A percentile compares a stretch with the other conserved stretches of the same genome.
These are phyloP conservation scores for Festucalex cinctus DNA, from an alignment of 2,113 vertebrate genomes.

Conservation along the genomic window DNA sequence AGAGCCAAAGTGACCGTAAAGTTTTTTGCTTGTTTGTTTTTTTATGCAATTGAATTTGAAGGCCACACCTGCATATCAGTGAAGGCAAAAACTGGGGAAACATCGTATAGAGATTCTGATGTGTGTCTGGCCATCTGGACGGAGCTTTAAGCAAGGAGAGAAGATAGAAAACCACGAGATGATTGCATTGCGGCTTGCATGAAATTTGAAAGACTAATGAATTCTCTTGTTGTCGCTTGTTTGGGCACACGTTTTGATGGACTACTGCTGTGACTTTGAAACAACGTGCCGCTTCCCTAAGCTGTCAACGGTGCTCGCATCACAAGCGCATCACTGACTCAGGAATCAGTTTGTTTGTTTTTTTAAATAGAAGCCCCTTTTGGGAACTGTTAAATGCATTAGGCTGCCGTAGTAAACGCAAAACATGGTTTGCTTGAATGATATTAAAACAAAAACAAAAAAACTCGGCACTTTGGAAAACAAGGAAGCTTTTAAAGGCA, in stretches of 20 bases:
- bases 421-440: conserved; percentile 62
- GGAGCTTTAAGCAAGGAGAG: background rate
- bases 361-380: conserved; percentile 56
- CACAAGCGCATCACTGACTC: conserved; percentile 45
- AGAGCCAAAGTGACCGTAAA: too few species aligned
- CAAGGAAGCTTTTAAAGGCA: conserved; percentile 69
- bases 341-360: conserved; percentile 29
- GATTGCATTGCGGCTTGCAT: conserved; percentile 16
- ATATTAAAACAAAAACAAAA: conserved; percentile 39
- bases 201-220: conserved; percentile 21
- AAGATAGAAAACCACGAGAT: conserved; percentile 4
- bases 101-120: conserved; percentile 8
- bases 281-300: conserved; percentile 34
- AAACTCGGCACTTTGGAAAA: conserved; percentile 57
- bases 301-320: conserved; percentile 47
- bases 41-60: background rate
- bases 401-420: conserved; percentile 63
- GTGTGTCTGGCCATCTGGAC: conserved; percentile 19
- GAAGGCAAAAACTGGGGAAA: background rate
- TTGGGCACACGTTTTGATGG: conserved; percentile 25
- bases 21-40: too few species aligned
- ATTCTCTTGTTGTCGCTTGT: conserved; percentile 16
- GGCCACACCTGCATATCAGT: background rate
- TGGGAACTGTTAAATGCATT: conserved; percentile 68
- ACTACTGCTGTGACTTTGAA: conserved; percentile 29